These are phyloP conservation scores for Dendroctonus ponderosae DNA, from an alignment of 1,140 invertebrate genomes.

Conservation along the genomic window DNA sequence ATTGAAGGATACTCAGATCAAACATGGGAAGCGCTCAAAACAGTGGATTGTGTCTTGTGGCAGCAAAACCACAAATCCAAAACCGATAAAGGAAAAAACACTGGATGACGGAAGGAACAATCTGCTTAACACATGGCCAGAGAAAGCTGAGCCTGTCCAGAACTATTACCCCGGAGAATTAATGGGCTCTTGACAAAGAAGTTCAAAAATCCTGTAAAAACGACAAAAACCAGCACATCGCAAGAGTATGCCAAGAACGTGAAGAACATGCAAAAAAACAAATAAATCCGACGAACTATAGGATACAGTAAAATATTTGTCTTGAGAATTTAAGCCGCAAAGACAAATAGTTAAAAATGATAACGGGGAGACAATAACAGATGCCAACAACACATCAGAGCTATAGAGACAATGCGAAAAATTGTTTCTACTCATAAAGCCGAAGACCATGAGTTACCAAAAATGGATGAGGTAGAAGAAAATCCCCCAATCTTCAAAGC, in stretches of 20 bases:
- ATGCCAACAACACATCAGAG: too few relatives aligned
- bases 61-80: slow-evolving; percentile 11
- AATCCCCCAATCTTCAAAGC: too few relatives aligned
- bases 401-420: too few relatives aligned
- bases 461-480: too few relatives aligned
- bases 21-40: slow-evolving; percentile 17
- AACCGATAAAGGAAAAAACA: slow-evolving; percentile 27
- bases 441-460: too few relatives aligned
- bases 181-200: slow-evolving; percentile 10
- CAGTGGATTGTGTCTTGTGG: slow-evolving; percentile 14
- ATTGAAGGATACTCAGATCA: too few relatives aligned
- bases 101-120: slow-evolving; percentile 20
- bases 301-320: too few relatives aligned
- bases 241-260: slow-evolving; percentile 10
- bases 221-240: slow-evolving; percentile 13
- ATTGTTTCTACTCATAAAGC: too few relatives aligned
- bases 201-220: slow-evolving; percentile 9
- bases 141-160: slow-evolving; percentile 18
- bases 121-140: slow-evolving; percentile 7
- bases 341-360: too few relatives aligned
- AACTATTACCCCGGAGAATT: slow-evolving; percentile 12
- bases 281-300: too few relatives aligned
- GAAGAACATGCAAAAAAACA: slow-evolving; percentile 7
- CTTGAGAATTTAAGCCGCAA: too few relatives aligned
- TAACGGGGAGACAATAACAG: too few relatives aligned